A percentile compares a stretch with the other conserved stretches of the same genome.
phyloP scores from a whole-genome alignment of 2,888 invertebrate genomes.

The Rhingia rostrata region DNA sequence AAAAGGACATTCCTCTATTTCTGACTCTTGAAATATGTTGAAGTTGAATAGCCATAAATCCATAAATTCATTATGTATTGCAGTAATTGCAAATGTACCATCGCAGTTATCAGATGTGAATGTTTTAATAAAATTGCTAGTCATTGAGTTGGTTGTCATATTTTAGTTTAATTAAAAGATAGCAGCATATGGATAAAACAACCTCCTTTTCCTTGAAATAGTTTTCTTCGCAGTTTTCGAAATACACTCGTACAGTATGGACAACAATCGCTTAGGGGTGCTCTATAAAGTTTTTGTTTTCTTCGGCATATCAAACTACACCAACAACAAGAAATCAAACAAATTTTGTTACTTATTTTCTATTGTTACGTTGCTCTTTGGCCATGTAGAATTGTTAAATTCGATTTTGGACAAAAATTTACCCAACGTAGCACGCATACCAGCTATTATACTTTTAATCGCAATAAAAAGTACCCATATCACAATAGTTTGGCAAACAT shows the following conservation, averaged over 20 bases:
- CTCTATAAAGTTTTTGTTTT: constrained; percentile 18
- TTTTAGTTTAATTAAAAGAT: constrained; percentile 10
- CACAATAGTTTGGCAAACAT: constrained; percentile 16
- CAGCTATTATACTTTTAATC: neutral
- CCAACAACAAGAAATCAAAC: neutral
- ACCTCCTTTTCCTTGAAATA: neutral
- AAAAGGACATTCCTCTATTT: too few relatives aligned
- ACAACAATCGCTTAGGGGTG: constrained; percentile 28
- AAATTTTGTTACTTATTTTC: neutral
- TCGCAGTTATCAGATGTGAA: neutral
- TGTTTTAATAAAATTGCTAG: neutral
- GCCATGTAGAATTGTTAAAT: constrained; percentile 2
- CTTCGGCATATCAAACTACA: constrained; percentile 28
- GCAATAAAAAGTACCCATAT: constrained; percentile 6
- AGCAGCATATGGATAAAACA: neutral
- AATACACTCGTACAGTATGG: constrained; percentile 28
- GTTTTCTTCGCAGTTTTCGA: neutral
- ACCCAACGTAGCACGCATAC: neutral
- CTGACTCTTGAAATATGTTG: too few relatives aligned
- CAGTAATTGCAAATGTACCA: too few relatives aligned
- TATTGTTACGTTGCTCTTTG: neutral
- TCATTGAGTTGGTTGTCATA: neutral
- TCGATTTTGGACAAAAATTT: neutral
- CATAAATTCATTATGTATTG: too few relatives aligned
- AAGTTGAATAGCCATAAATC: too few relatives aligned